Conservation (phyloP, 2,888 invertebrate species). For the Caprella mutica region DNA sequence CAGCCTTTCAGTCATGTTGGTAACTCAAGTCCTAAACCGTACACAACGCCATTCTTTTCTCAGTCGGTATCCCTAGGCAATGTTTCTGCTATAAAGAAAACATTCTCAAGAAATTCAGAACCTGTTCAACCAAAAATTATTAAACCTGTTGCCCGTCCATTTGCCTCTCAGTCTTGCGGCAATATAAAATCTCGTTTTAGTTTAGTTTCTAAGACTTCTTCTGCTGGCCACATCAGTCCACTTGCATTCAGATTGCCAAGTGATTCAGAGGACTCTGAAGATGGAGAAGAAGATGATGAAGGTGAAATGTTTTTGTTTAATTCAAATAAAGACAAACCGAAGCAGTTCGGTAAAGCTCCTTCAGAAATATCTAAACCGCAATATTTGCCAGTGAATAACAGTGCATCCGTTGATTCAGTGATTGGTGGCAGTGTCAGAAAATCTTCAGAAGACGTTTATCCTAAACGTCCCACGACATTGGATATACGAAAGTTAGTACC, state of each 20-base stretch:
- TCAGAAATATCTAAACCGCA: no score
- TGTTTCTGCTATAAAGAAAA: constrained; percentile 16
- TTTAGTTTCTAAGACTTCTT: constrained; percentile 13
- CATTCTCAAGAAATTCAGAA: constrained; percentile 11
- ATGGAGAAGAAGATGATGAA: constrained; percentile 26
- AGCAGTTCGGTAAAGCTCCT: no score
- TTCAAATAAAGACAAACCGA: constrained; percentile 9
- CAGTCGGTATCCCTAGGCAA: constrained; percentile 22
- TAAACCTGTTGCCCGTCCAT: constrained; percentile 14
- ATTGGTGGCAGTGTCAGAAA: background rate
- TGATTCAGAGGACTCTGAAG: constrained; percentile 29
- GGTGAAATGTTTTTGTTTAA: constrained; percentile 30
- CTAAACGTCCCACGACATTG: constrained; percentile 27
- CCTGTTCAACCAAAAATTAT: constrained; percentile 12
- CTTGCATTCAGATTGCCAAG: background rate
- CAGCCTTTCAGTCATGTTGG: constrained; percentile 15
- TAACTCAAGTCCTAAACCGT: constrained; percentile 20
- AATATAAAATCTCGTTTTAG: constrained; percentile 7
- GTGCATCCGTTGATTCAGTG: background rate
- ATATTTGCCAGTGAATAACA: background rate
- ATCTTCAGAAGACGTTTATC: background rate
- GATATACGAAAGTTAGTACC: constrained; percentile 26
- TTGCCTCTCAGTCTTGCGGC: constrained; percentile 11
- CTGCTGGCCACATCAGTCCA: constrained; percentile 16
- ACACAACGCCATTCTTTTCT: constrained; percentile 7